Base-by-base conservation (phyloP, 2,113 vertebrate species). In the Nyctibius bracteatus region DNA sequence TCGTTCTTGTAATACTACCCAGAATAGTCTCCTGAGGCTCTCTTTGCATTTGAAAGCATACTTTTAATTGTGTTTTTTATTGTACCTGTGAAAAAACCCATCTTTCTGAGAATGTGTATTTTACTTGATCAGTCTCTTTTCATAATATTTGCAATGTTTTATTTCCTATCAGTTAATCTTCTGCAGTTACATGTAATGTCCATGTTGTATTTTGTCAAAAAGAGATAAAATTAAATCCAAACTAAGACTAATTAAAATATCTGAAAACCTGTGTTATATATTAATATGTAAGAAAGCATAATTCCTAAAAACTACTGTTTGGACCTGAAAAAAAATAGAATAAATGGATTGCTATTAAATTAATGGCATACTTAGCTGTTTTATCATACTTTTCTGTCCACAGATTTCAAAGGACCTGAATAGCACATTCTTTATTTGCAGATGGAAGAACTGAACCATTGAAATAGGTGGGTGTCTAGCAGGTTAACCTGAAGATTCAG, bases 91-190 rank as follows among this genome's bases (percentile, higher is more conserved):
- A 30, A 51, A 65, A 78, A 21, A 33, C n/a, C n/a, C n/a, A n/a
- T 62, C 41, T 39, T 81, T 92, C 67, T 68, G 25, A 10, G 39
- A 92, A 83, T 43, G 9, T 65, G 30, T 54, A 59, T 84, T 95
- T 92, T 91, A 77, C 49, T 72, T 70, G 5, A 91, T 86, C 59
- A 39, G 14, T 55, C 23, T 89, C 35, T 74, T 79, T 81, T 66
- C 92, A 80, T 66, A 84, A 79, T 19, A 46, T 86, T 88, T 93
- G n/a, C 43, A 73, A 52, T 74, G 62, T 82, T 94, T 92, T 90
- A 63, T 92, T 96, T 88, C 54, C 70, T 89, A 51, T 82, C 88
- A 94, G 39, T 90, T 95, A 95, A 85, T 86, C 55, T 90, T 86
- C 62, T 88, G 49, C 41, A 77, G 61, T 79, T 87, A 81, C 55